Evolutionary conservation across 2,113 vertebrate genomes (phyloP), one percentile per base, ranked within the genome.

Genomic region (Origma solitaria): DNA sequence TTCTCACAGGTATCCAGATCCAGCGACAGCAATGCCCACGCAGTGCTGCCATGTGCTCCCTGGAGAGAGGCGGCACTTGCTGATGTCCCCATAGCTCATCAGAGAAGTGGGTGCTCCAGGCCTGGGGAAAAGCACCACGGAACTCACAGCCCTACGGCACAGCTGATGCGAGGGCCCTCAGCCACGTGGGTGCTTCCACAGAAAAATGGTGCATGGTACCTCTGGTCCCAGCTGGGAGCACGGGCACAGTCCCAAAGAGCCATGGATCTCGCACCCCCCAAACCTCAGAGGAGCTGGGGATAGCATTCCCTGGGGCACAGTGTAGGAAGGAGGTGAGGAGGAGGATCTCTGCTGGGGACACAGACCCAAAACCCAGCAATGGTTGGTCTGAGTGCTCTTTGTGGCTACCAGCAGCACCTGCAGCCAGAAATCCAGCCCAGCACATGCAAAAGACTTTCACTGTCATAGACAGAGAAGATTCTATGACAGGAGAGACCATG

Each of bases 261-360:
- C 40, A 42, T 4, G 25, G n/a, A 20, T 16, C 20, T 42, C 2
- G 0, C 2, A 2, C 25, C 3, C 31, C 53, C 31, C 60, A 61
- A 2, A 47, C 16, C 45, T 69, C 37, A 27, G 27, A 73, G 27
- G 10, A 38, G 9, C 0, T 69, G 18, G 5, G 30, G 40, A 42
- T 11, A 25, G 10, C 33, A 57, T 71, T 60, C 33, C 30, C 30
- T 62, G 57, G 15, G 47, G 30, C 14, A 45, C 25, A 7, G 8
- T 7, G 24, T 2, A 3, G 35, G 16, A 42, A 50, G 66, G 18
- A 65, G 50, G 3, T 23, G 33, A 76, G 45, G 25, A 73, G 24
- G 28, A 75, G 9, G 11, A 24, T 51, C 15, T 47, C 45, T 76
- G 53, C 17, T 22, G 31, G 17, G 44, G 23, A 9, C 22, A 16